Percentiles rank a stretch among this genome's conserved stretches.
These are phyloP conservation scores for Rhodophaea formosa DNA, from an alignment of 2,888 invertebrate species.

Conservation along the genomic window DNA sequence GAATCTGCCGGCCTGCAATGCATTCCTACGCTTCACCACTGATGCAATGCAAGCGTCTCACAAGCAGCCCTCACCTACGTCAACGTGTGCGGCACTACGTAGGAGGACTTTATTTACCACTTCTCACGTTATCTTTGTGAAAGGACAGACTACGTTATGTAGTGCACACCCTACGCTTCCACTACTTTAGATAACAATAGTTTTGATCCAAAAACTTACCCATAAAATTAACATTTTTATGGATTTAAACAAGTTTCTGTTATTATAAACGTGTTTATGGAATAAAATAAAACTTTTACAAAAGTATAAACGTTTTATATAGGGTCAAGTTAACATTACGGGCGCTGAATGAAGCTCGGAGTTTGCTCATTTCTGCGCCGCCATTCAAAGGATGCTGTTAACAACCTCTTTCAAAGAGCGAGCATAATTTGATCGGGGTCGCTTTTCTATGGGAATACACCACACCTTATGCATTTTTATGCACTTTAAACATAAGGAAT, in stretches of 20 bases:
- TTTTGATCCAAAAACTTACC: slow-evolving; percentile 31
- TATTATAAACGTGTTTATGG: slow-evolving; percentile 56
- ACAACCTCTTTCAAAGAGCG: slow-evolving; percentile 77
- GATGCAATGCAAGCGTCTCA: slow-evolving; percentile 17
- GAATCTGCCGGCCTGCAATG: slow-evolving; percentile 33
- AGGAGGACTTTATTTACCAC: slow-evolving; percentile 51
- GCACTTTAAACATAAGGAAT: slow-evolving; percentile 12
- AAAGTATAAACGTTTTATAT: slow-evolving; percentile 65
- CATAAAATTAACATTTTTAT: slow-evolving; percentile 57
- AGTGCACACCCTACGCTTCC: slow-evolving; percentile 25
- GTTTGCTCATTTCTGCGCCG: slow-evolving; percentile 76
- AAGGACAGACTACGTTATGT: slow-evolving; percentile 23
- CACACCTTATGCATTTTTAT: slow-evolving; percentile 33
- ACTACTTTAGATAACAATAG: slow-evolving; percentile 30
- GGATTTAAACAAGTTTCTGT: slow-evolving; percentile 56
- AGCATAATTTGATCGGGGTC: slow-evolving; percentile 79
- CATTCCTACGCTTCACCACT: slow-evolving; percentile 35
- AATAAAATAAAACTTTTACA: slow-evolving; percentile 63
- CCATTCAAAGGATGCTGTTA: slow-evolving; percentile 78
- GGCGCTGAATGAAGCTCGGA: slow-evolving; percentile 70
- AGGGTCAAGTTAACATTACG: slow-evolving; percentile 75
- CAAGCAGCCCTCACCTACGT: slow-evolving; percentile 19
- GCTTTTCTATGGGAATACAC: slow-evolving; percentile 72
- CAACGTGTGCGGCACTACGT: slow-evolving; percentile 57
- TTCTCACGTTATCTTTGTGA: slow-evolving; percentile 26